phyloP scores from a whole-genome alignment of 2,888 invertebrate genomes.

The Drosophila parthenogenetica region DNA sequence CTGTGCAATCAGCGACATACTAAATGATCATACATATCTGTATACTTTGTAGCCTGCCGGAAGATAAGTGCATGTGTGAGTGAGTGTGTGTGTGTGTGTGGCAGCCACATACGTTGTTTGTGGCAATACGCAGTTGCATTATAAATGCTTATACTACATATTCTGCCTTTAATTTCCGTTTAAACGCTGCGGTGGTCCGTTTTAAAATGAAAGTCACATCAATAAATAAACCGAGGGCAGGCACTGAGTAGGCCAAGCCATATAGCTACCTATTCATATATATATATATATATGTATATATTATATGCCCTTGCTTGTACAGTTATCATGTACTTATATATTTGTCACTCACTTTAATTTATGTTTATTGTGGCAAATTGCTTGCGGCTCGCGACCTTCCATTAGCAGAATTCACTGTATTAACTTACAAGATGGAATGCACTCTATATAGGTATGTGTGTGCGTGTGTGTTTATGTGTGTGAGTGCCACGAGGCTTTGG shows the following conservation, averaged over 20 bases:
- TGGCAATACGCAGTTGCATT: slow-evolving; percentile 25
- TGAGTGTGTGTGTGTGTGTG: background rate
- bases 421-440: slow-evolving; percentile 12
- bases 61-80: background rate
- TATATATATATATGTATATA: slow-evolving; percentile 7
- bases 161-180: slow-evolving; percentile 71
- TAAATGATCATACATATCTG: slow-evolving; percentile 26
- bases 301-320: slow-evolving; percentile 20
- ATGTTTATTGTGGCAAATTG: slow-evolving; percentile 59
- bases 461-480: slow-evolving; percentile 10
- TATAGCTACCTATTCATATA: slow-evolving; percentile 7
- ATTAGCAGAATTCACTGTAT: slow-evolving; percentile 30
- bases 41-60: slow-evolving; percentile 4
- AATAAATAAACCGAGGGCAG: slow-evolving; percentile 64
- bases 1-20: slow-evolving; percentile 19
- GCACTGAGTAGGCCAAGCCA: slow-evolving; percentile 7
- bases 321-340: slow-evolving; percentile 46
- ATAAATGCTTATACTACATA: slow-evolving; percentile 40
- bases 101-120: slow-evolving; percentile 16
- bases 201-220: slow-evolving; percentile 68
- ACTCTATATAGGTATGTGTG: background rate
- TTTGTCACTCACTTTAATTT: slow-evolving; percentile 50
- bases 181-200: slow-evolving; percentile 61
- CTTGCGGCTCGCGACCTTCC: slow-evolving; percentile 12
- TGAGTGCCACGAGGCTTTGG: slow-evolving; percentile 27